A percentile compares a stretch with the other conserved stretches of the same genome.
phyloP scores from a whole-genome alignment of 1,140 invertebrate species.

The Bradynema listronoti region DNA sequence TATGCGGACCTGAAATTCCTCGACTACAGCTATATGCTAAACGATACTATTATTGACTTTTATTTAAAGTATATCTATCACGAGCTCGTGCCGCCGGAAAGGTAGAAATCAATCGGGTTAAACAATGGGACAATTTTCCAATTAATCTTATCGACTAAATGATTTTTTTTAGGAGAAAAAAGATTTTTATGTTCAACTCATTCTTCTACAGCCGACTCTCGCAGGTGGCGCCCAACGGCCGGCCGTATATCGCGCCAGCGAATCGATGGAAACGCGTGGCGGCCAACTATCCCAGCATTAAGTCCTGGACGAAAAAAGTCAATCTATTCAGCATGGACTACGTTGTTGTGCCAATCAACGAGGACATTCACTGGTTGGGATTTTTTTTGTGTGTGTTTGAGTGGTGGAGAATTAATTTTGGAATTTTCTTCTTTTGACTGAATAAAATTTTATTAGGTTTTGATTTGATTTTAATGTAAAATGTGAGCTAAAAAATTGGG shows the following conservation, averaged over 20 bases:
- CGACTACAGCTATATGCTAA: constrained; percentile 59
- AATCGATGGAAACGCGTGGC: constrained; percentile 16
- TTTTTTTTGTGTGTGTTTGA: constrained; percentile 1
- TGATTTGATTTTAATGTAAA: too few relatives aligned
- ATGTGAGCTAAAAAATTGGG: too few relatives aligned
- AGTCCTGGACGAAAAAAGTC: constrained; percentile 83
- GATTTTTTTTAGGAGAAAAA: constrained; percentile 29
- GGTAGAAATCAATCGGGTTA: constrained; percentile 16
- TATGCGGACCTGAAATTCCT: constrained; percentile 24
- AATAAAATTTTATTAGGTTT: too few relatives aligned
- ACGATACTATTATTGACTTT: constrained; percentile 95
- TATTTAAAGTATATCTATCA: constrained; percentile 70
- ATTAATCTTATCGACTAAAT: not conserved
- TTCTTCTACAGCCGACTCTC: constrained; percentile 62
- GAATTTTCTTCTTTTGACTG: not conserved
- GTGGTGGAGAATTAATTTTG: not conserved
- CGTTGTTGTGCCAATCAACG: constrained; percentile 91
- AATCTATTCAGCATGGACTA: constrained; percentile 95
- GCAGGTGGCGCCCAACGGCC: constrained; percentile 24
- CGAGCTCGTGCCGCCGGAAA: constrained; percentile 23
- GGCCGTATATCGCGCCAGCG: constrained; percentile 7
- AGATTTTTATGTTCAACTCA: constrained; percentile 38
- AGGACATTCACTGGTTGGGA: constrained; percentile 78
- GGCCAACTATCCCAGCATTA: constrained; percentile 65
- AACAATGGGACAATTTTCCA: too few relatives aligned